phyloP scores from a whole-genome alignment of 2,888 invertebrate species.

The Hypolimnas misippus region DNA sequence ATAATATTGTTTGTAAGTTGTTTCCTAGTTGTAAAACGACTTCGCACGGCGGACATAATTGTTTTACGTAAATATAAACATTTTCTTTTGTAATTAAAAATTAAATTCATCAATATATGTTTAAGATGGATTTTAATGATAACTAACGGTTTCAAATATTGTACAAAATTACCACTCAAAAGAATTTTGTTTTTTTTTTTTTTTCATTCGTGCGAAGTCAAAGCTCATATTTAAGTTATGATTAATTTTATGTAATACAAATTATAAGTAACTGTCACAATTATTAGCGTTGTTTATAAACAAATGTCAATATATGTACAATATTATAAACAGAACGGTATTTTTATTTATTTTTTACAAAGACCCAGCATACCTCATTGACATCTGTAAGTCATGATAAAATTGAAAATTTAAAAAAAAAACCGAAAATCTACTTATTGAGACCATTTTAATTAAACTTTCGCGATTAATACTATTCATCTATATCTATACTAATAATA shows the following conservation, averaged over 20 bases:
- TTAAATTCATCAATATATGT: conserved; percentile 7
- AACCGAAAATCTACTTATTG: too few species aligned
- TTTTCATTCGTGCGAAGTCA: conserved; percentile 16
- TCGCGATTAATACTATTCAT: too few species aligned
- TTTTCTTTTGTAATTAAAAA: background rate
- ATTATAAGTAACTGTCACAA: conserved; percentile 42
- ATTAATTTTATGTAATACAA: conserved; percentile 22
- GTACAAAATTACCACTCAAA: conserved; percentile 9
- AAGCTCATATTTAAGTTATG: conserved; percentile 20
- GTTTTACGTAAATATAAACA: background rate
- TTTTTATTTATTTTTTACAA: conserved; percentile 23
- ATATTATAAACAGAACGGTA: conserved; percentile 35
- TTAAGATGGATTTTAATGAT: conserved; percentile 1
- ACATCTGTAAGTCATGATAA: too few species aligned
- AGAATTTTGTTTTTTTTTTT: background rate
- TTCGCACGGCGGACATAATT: background rate
- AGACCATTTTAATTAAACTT: too few species aligned
- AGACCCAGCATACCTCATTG: too few species aligned
- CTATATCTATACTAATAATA: too few species aligned
- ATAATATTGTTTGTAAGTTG: background rate
- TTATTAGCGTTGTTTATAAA: conserved; percentile 42
- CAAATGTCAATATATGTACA: conserved; percentile 48
- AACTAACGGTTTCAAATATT: background rate
- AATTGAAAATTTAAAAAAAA: too few species aligned
- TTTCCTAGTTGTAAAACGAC: conserved; percentile 10